A percentile compares a stretch with the other conserved stretches of the same genome.
Evolutionary conservation across 2,113 vertebrate genomes (phyloP).

Genomic region (Uria aalge): DNA sequence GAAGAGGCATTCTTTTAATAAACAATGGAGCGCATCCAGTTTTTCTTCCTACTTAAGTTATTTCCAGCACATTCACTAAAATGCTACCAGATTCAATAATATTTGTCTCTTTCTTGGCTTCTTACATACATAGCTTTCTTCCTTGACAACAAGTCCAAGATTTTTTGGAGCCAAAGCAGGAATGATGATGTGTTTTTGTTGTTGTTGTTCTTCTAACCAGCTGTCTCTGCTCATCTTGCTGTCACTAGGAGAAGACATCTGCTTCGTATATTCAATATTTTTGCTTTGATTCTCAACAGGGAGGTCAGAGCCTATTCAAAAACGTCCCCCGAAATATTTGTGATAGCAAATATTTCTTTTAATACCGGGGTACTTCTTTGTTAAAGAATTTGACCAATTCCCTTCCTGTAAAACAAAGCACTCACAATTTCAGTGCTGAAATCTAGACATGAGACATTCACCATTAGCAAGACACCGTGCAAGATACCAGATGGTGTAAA

Average conservation of each 20-base stretch:
- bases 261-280: conserved; percentile 40
- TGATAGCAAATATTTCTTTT: not conserved
- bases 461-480: not conserved
- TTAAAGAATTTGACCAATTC: not conserved
- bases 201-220: conserved; percentile 65
- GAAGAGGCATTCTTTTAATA: conserved; percentile 53
- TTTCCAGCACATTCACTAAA: conserved; percentile 52
- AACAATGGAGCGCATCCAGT: conserved; percentile 17
- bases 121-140: conserved; percentile 50
- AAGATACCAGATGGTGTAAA: not conserved
- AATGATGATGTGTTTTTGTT: conserved; percentile 59
- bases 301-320: conserved; percentile 23
- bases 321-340: not conserved
- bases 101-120: conserved; percentile 64
- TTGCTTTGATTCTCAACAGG: conserved; percentile 23
- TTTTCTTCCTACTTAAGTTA: conserved; percentile 55
- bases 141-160: conserved; percentile 60
- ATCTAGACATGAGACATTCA: not conserved
- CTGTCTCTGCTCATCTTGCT: conserved; percentile 64
- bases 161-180: conserved; percentile 43
- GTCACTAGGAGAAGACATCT: conserved; percentile 57
- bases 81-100: conserved; percentile 59
- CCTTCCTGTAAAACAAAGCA: not conserved
- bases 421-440: not conserved
- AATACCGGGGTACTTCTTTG: not conserved